A percentile compares a stretch with the other conserved stretches of the same genome.
Evolutionary conservation across 2,888 invertebrate species (phyloP).

Genomic region (Napeogenes inachia): DNA sequence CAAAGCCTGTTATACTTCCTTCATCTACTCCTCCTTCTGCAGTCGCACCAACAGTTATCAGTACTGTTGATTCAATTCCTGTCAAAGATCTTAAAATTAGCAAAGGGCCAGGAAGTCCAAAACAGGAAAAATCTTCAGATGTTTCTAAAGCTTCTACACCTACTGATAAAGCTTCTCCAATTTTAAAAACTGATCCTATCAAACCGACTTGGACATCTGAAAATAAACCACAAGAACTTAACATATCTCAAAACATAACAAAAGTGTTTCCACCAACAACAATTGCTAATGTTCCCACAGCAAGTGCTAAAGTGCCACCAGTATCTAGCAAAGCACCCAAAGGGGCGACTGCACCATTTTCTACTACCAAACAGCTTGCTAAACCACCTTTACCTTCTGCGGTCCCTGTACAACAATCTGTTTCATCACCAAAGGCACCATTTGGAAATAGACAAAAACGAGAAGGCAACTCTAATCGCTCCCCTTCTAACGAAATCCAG

Average conservation of each 20-base stretch:
- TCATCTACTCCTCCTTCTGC: slow-evolving; percentile 41
- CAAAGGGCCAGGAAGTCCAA: slow-evolving; percentile 60
- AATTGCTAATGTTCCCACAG: slow-evolving; percentile 43
- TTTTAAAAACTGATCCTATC: slow-evolving; percentile 49
- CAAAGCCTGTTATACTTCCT: slow-evolving; percentile 42
- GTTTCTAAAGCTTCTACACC: slow-evolving; percentile 41
- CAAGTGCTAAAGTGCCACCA: slow-evolving; percentile 51
- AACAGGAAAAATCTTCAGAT: slow-evolving; percentile 52
- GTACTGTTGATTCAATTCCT: slow-evolving; percentile 56
- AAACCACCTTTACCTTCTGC: slow-evolving; percentile 68
- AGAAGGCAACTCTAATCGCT: slow-evolving; percentile 58
- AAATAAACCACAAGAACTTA: slow-evolving; percentile 42
- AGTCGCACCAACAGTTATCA: slow-evolving; percentile 2
- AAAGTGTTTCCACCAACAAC: slow-evolving; percentile 55
- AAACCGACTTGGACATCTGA: slow-evolving; percentile 59
- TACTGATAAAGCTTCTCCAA: slow-evolving; percentile 47
- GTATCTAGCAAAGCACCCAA: slow-evolving; percentile 53
- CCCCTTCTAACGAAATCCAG: slow-evolving; percentile 56
- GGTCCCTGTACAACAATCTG: slow-evolving; percentile 66
- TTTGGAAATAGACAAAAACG: slow-evolving; percentile 70
- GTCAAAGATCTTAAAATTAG: slow-evolving; percentile 67
- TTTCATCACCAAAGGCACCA: slow-evolving; percentile 64
- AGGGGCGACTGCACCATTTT: slow-evolving; percentile 69
- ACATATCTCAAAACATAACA: slow-evolving; percentile 24
- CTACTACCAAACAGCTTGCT: slow-evolving; percentile 59